Percentiles rank a stretch among this genome's conserved stretches.
phyloP scores from a whole-genome alignment of 2,797 vertebrate genomes.

The Rachycentron canadum region DNA sequence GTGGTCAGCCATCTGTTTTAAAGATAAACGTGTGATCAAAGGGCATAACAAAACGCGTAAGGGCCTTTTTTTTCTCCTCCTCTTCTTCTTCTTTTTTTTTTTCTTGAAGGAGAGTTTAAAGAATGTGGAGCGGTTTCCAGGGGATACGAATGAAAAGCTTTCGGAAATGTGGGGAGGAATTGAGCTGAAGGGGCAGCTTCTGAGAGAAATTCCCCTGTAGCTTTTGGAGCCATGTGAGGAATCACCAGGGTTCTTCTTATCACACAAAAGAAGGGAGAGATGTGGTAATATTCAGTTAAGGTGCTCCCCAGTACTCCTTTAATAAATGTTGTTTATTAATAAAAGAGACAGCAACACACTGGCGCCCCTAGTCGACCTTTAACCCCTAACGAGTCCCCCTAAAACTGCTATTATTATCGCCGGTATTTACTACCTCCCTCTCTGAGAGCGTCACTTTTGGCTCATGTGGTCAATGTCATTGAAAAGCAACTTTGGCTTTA shows the following conservation, averaged over 20 bases:
- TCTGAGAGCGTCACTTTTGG: conserved; percentile 7
- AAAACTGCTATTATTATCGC: conserved; percentile 61
- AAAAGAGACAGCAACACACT: conserved; percentile 75
- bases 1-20: conserved; percentile 87
- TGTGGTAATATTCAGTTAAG: conserved; percentile 84
- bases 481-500: conserved; percentile 7
- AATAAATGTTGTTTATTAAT: conserved; percentile 87
- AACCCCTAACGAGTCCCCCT: conserved; percentile 60
- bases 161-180: conserved; percentile 88
- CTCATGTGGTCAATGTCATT: neutral
- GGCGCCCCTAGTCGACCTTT: conserved; percentile 76
- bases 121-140: conserved; percentile 90
- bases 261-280: conserved; percentile 84
- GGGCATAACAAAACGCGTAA: conserved; percentile 86
- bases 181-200: conserved; percentile 84
- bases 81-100: conserved; percentile 54
- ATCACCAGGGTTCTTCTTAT: conserved; percentile 86
- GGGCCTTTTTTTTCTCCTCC: conserved; percentile 52
- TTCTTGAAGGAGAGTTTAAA: conserved; percentile 86
- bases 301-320: conserved; percentile 76
- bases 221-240: conserved; percentile 85
- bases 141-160: conserved; percentile 91
- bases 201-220: conserved; percentile 86
- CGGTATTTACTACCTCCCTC: conserved; percentile 37
- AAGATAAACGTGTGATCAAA: conserved; percentile 89